Percentiles rank a stretch among this genome's conserved stretches.
Evolutionary conservation across 2,888 invertebrate genomes (phyloP).

Genomic region (Syrista parreyssii): DNA sequence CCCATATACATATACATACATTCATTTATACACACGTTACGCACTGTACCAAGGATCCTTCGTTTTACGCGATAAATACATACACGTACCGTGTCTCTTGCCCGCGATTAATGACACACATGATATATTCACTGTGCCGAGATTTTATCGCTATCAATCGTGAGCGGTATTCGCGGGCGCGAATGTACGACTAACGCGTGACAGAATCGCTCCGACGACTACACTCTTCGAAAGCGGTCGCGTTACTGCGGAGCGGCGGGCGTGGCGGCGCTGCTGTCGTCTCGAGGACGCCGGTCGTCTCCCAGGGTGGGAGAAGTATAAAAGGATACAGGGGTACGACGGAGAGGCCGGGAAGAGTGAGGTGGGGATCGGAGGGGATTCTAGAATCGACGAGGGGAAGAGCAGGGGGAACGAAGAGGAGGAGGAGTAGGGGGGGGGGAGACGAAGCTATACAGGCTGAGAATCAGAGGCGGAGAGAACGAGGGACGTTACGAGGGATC

Average conservation of each 20-base stretch:
- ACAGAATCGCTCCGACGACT: constrained; percentile 23
- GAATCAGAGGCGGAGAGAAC: constrained; percentile 7
- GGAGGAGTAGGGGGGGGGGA: constrained; percentile 13
- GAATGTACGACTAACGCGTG: background rate
- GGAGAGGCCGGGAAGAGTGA: constrained; percentile 19
- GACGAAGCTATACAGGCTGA: constrained; percentile 18
- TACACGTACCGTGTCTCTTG: background rate
- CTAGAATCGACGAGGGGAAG: constrained; percentile 11
- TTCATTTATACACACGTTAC: background rate
- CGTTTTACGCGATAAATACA: background rate
- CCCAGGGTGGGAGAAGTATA: constrained; percentile 12
- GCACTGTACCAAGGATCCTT: background rate
- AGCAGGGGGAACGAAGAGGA: constrained; percentile 31
- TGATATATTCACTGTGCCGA: background rate
- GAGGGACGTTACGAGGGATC: constrained; percentile 3
- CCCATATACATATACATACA: background rate
- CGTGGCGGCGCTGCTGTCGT: constrained; percentile 54
- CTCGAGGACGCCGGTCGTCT: constrained; percentile 14
- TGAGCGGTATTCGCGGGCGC: background rate
- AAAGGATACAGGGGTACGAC: constrained; percentile 12
- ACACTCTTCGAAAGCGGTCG: constrained; percentile 57
- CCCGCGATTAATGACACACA: background rate
- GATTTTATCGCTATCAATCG: background rate
- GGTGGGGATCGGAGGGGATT: constrained; percentile 21
- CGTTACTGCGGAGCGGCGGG: constrained; percentile 59